Conservation (phyloP, 1,140 invertebrate species). For the Macrostomum lignano region DNA sequence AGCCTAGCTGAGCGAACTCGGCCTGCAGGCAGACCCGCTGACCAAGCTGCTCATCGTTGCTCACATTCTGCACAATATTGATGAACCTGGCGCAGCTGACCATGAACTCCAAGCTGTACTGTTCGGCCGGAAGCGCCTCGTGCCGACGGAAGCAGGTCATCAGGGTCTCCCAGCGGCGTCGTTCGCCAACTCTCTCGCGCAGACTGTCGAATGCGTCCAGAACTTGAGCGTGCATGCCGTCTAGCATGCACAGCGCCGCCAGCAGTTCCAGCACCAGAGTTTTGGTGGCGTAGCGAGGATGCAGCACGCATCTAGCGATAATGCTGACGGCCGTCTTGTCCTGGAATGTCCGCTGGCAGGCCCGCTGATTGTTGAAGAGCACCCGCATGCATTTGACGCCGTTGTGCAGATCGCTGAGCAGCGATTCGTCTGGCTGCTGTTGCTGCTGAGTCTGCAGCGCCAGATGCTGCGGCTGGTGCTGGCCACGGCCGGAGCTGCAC, state of each 20-base stretch:
- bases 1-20: slow-evolving; percentile 2
- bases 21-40: slow-evolving; percentile 3
- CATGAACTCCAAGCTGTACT: slow-evolving; percentile 4
- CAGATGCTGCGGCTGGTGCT: too few relatives aligned
- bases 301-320: neutral
- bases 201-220: slow-evolving; percentile 1
- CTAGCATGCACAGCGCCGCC: slow-evolving; percentile 1
- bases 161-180: neutral
- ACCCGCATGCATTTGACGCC: slow-evolving; percentile 4
- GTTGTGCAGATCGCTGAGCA: slow-evolving; percentile 2
- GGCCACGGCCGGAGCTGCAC: too few relatives aligned
- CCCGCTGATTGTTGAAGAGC: slow-evolving; percentile 4
- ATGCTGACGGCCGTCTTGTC: neutral
- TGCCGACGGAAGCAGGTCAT: neutral
- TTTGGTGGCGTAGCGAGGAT: neutral
- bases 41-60: slow-evolving; percentile 5
- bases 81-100: too few relatives aligned
- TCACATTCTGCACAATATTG: too few relatives aligned
- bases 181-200: neutral
- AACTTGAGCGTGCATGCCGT: neutral
- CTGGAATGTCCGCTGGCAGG: neutral
- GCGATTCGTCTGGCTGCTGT: neutral
- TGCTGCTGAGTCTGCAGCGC: too few relatives aligned
- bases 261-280: slow-evolving; percentile 1
- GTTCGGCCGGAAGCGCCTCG: neutral